Conservation (phyloP, 2,797 vertebrate genomes). For the Anguilla pacifica region DNA sequence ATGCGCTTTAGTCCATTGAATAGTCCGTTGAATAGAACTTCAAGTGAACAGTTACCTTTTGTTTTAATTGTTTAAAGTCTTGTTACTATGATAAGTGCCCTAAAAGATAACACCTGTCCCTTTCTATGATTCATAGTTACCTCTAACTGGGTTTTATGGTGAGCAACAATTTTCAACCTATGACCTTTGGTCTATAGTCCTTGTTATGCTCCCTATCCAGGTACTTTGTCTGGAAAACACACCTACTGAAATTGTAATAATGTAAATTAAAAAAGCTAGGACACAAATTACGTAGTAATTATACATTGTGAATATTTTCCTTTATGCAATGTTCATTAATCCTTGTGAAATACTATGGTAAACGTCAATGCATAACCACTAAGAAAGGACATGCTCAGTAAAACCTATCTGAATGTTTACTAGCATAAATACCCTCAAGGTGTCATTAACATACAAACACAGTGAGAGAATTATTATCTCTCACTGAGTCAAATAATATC, state of each 20-base stretch:
- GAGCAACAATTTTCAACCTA: neutral
- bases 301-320: neutral
- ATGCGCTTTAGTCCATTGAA: neutral
- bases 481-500: neutral
- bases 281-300: neutral
- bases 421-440: neutral
- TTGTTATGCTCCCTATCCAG: neutral
- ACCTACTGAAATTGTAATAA: neutral
- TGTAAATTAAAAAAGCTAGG: neutral
- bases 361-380: neutral
- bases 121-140: neutral
- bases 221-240: neutral
- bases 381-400: neutral
- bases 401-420: neutral
- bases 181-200: neutral
- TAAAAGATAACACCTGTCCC: neutral
- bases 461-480: neutral
- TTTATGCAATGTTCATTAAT: neutral
- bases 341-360: neutral
- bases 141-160: neutral
- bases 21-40: neutral
- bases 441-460: neutral
- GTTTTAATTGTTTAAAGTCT: neutral
- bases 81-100: neutral
- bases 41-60: neutral